Percentiles rank a stretch among this genome's conserved stretches.
These are phyloP conservation scores for Formica aserva DNA, from an alignment of 2,888 invertebrate species.

Conservation along the genomic window DNA sequence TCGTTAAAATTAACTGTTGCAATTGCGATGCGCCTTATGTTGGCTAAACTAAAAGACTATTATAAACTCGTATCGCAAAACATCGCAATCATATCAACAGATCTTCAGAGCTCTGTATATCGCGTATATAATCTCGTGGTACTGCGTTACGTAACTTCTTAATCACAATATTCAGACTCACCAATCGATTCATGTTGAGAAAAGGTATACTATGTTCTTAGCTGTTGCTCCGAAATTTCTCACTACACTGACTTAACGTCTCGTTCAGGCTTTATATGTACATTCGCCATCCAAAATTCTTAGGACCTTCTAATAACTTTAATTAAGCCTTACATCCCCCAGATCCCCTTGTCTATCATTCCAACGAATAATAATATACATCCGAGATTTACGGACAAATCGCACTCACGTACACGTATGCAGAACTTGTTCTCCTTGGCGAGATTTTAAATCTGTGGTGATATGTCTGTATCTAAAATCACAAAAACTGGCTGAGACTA, in stretches of 20 bases:
- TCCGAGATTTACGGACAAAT: slow-evolving; percentile 41
- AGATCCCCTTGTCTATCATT: not conserved
- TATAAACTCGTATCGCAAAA: too few species aligned
- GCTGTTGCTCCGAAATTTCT: slow-evolving; percentile 59
- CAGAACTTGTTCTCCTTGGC: slow-evolving; percentile 19
- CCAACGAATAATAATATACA: slow-evolving; percentile 32
- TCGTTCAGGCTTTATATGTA: slow-evolving; percentile 76
- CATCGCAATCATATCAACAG: too few species aligned
- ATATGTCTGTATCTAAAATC: slow-evolving; percentile 39
- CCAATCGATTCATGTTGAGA: slow-evolving; percentile 72
- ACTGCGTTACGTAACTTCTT: slow-evolving; percentile 10
- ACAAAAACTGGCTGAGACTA: slow-evolving; percentile 57
- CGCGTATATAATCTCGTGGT: not conserved
- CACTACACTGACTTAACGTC: slow-evolving; percentile 77
- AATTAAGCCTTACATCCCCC: slow-evolving; percentile 68
- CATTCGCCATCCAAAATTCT: slow-evolving; percentile 79
- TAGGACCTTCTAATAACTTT: slow-evolving; percentile 76
- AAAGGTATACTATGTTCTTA: slow-evolving; percentile 35
- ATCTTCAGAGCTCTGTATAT: too few species aligned
- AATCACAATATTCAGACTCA: slow-evolving; percentile 64
- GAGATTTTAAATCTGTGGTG: not conserved
- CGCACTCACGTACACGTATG: not conserved
- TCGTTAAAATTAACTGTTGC: too few species aligned
- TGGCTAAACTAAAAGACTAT: too few species aligned
- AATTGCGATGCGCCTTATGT: too few species aligned